A percentile compares a stretch with the other conserved stretches of the same genome.
These are phyloP conservation scores for Colossoma macropomum DNA, from an alignment of 2,113 vertebrate genomes.

Conservation along the genomic window DNA sequence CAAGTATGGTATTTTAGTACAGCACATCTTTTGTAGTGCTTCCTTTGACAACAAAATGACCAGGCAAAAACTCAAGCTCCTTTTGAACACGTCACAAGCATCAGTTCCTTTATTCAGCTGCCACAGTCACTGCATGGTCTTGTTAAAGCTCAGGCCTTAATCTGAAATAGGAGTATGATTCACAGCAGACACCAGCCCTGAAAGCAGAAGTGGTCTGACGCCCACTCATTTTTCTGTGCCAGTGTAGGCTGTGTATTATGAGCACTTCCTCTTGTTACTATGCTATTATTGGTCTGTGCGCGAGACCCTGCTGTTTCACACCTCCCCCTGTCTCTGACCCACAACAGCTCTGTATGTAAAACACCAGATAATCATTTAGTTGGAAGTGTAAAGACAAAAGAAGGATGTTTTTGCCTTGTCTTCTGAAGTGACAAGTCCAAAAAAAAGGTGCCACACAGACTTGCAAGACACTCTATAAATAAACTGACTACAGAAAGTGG, in stretches of 20 bases:
- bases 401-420: conserved; percentile 33
- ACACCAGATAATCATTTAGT: conserved; percentile 19
- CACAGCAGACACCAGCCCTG: not conserved
- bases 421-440: conserved; percentile 42
- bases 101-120: conserved; percentile 23
- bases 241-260: conserved; percentile 53
- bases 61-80: conserved; percentile 11
- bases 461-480: no score
- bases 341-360: not conserved
- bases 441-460: not conserved
- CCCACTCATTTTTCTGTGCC: conserved; percentile 43
- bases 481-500: not conserved
- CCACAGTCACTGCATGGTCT: conserved; percentile 49
- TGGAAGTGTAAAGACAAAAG: not conserved
- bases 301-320: conserved; percentile 58
- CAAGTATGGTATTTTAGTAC: no score
- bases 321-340: not conserved
- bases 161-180: conserved; percentile 55
- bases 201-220: conserved; percentile 22
- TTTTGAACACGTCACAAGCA: not conserved
- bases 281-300: conserved; percentile 61
- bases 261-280: conserved; percentile 55
- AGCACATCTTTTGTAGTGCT: no score
- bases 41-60: not conserved
- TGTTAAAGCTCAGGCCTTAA: conserved; percentile 52